Evolutionary conservation across 2,113 vertebrate species (phyloP), one percentile per base, ranked within the genome.

Genomic region (Passer montanus): DNA sequence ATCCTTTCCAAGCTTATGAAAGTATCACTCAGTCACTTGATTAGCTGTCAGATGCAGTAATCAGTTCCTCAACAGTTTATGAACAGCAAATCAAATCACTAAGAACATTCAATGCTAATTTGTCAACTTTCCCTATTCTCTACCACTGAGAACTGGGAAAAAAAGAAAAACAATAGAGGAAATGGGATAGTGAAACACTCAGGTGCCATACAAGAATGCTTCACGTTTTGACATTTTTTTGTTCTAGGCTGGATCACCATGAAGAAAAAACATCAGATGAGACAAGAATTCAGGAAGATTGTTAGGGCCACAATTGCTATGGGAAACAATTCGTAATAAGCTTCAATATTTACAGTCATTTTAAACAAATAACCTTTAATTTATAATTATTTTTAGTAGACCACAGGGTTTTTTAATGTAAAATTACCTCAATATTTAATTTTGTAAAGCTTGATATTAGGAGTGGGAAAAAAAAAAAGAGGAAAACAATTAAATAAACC

Each of bases 21-120:
- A 95, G 72, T 72, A 85, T 49, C 67, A 70, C 50, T 89, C 70
- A 46, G 63, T 13, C 47, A 75, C 86, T 89, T 87, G 80, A 94
- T 93, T 92, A 94, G 56, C 47, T 89, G 22, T 92, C 80, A 95
- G 76, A 77, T 6, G 6, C 55, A 77, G 35, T 89, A 90, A 89
- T 77, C 55, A n/a, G 41, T 66, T 85, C 39, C 52, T 84, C 66
- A 68, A 59, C 15, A 72, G 49, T 85, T 87, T 82, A 43, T 47
- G 69, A 83, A 79, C 19, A 77, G 15, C 59, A 87, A 90, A 80
- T 56, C 60, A 67, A 87, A 68, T 50, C 28, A n/a, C 39, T 81
- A 58, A 60, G 31, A 88, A 33, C 43, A 79, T 56, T 77, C 22
- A 60, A 35, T 52, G 43, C 46, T 78, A 50, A 72, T 93, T 59